Evolutionary conservation across 2,888 invertebrate species (phyloP), one percentile per base, ranked within the genome.

Genomic region (Hymenopus coronatus): DNA sequence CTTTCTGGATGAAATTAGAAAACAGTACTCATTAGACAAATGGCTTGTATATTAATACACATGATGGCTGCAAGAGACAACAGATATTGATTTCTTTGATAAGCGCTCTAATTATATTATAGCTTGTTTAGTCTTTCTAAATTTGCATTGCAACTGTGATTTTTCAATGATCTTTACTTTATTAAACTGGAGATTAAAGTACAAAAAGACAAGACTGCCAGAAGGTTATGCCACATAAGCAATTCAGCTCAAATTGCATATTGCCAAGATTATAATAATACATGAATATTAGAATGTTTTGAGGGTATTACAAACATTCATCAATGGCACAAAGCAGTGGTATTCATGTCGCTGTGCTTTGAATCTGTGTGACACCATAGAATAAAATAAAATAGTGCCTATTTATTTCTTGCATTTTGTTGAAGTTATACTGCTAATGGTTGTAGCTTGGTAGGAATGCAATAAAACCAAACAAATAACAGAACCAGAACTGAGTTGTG

Each of bases 141-240:
- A 27, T n/a, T 81, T 82, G 27, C 82, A 25, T 40, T 87, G 30
- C 33, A 82, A 33, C 87, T 82, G 27, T 87, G 87, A 70, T 87
- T 82, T 82, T 87, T 82, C 87, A 25, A 82, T 20, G 81, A 82
- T 87, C 82, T 9, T 14, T 87, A 82, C 82, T 33, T 87, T 33
- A 82, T 9, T 70, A 25, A 70, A 15, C n/a, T n/a, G 82, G 82
- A 87, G 40, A 33, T 33, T 28, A 87, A 87, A 87, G 87, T 87
- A 87, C 82, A 87, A 87, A 87, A 8, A 33, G 30, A 87, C 87
- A 87, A 87, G 87, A 87, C 87, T 87, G 82, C 87, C 82, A 82
- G 28, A 30, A 15, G 33, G 33, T 87, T 87, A 33, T 33, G 82
- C 82, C 82, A 25, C 54, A 20, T 70, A 70, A 70, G 54, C 54